phyloP scores from a whole-genome alignment of 2,797 vertebrate genomes.

The Alauda arvensis region DNA sequence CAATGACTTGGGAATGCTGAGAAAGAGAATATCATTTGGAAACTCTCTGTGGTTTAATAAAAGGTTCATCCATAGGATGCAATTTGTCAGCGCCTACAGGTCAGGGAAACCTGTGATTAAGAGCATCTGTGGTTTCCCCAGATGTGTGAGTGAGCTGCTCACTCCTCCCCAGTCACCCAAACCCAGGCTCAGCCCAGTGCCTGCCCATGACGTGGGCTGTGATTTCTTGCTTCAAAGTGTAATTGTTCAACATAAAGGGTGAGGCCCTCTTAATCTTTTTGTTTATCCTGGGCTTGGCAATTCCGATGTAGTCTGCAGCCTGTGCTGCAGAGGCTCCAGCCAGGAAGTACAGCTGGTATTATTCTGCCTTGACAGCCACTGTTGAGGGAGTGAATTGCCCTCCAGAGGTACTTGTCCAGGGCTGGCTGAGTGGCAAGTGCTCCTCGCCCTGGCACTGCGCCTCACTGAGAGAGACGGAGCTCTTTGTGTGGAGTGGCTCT shows the following conservation, averaged over 20 bases:
- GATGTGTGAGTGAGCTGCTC: not conserved
- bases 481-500: not conserved
- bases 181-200: not conserved
- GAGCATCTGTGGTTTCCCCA: constrained; percentile 46
- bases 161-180: not conserved
- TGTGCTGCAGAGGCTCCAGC: not conserved
- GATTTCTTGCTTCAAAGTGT: constrained; percentile 13
- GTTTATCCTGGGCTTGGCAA: constrained; percentile 50
- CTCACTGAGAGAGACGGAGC: not conserved
- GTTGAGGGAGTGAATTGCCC: not conserved
- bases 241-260: constrained; percentile 43
- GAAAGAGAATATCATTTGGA: not conserved
- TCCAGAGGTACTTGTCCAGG: not conserved
- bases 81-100: constrained; percentile 54
- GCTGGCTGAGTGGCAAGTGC: not conserved
- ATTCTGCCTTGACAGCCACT: constrained; percentile 2
- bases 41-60: constrained; percentile 46
- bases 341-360: constrained; percentile 32
- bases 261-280: constrained; percentile 50
- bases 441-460: not conserved
- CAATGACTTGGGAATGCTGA: not conserved
- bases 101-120: constrained; percentile 50
- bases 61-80: constrained; percentile 45
- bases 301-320: constrained; percentile 40
- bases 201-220: not conserved